Evolutionary conservation across 2,888 invertebrate genomes (phyloP).

Genomic region (Lithophane socia): DNA sequence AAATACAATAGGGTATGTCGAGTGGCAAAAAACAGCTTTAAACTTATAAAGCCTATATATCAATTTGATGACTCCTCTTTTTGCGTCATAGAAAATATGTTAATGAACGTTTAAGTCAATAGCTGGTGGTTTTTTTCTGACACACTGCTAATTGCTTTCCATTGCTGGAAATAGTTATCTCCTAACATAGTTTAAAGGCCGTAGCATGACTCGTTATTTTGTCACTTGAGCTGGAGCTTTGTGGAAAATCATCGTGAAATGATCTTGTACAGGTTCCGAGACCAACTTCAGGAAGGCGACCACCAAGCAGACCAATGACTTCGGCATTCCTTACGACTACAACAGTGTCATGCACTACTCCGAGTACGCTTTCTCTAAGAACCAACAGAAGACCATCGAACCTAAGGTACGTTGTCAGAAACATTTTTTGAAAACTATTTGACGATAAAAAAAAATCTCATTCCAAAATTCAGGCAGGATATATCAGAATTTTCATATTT

Average conservation of each 20-base stretch:
- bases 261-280: conserved; percentile 86
- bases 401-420: conserved; percentile 90
- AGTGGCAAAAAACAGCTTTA: neutral
- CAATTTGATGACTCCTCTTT: neutral
- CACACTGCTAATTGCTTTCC: neutral
- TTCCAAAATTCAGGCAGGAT: no score
- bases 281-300: conserved; percentile 93
- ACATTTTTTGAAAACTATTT: neutral
- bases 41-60: neutral
- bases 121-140: neutral
- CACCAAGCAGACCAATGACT: conserved; percentile 90
- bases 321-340: conserved; percentile 94
- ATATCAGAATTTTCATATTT: neutral
- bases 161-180: neutral
- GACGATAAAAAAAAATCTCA: neutral
- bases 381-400: conserved; percentile 93
- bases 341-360: conserved; percentile 96
- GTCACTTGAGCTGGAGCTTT: neutral
- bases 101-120: neutral
- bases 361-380: conserved; percentile 93
- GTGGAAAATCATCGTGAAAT: neutral
- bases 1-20: neutral
- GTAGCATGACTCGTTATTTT: neutral
- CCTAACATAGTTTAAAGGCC: neutral
- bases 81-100: neutral